Conservation (phyloP, 1,140 invertebrate genomes). For the Melanaphis sacchari region DNA sequence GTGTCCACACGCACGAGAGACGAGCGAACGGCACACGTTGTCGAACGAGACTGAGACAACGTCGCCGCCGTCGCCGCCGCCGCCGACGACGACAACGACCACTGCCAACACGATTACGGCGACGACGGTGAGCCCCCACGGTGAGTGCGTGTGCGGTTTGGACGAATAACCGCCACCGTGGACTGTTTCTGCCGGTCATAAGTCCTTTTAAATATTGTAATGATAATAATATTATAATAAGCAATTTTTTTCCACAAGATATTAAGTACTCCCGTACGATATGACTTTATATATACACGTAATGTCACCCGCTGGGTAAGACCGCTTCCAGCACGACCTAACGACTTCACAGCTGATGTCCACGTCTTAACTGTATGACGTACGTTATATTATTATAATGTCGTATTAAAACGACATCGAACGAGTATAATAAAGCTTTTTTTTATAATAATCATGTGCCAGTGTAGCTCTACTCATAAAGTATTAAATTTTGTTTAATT, state of each 20-base stretch:
- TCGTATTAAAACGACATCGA: not conserved
- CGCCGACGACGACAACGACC: not conserved
- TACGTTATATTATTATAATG: not conserved
- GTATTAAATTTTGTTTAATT: not conserved
- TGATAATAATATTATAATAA: constrained; percentile 10
- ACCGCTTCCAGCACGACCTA: not conserved
- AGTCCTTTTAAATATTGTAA: not conserved
- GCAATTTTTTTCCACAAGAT: not conserved
- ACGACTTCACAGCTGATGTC: not conserved
- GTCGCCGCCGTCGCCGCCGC: not conserved
- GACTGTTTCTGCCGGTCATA: not conserved
- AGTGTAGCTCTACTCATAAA: not conserved
- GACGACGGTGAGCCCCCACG: constrained; percentile 10
- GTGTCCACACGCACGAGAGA: not conserved
- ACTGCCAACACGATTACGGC: not conserved
- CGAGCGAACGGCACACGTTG: constrained; percentile 36
- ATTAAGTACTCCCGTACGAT: not conserved
- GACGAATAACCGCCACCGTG: not conserved
- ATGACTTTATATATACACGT: not conserved
- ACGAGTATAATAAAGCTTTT: not conserved
- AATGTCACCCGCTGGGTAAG: not conserved
- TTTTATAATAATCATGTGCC: no score
- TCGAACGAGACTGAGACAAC: constrained; percentile 32
- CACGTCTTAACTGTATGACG: not conserved
- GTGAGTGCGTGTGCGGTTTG: not conserved